A percentile compares a stretch with the other conserved stretches of the same genome.
Conservation (phyloP, 2,113 vertebrate species). For the Eubucco bourcierii region DNA sequence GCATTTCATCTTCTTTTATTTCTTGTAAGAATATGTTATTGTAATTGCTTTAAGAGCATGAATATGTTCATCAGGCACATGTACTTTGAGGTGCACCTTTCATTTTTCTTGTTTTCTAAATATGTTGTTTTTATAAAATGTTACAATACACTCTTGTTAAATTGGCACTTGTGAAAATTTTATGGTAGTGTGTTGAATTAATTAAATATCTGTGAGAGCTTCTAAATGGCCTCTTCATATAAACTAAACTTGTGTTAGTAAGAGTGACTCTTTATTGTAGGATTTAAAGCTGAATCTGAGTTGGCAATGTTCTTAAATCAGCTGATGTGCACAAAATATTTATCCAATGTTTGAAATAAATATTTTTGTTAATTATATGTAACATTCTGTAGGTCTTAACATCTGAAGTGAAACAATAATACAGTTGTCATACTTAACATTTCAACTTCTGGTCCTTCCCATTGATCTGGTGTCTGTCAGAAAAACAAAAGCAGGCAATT, state of each 20-base stretch:
- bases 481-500: background rate
- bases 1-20: slow-evolving; percentile 42
- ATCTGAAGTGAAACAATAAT: background rate
- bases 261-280: background rate
- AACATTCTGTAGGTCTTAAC: background rate
- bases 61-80: background rate
- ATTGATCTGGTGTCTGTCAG: background rate
- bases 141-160: background rate
- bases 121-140: background rate
- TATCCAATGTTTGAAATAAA: slow-evolving; percentile 11
- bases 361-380: background rate
- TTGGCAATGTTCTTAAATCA: background rate
- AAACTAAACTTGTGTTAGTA: background rate
- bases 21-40: slow-evolving; percentile 14
- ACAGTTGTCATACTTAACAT: background rate
- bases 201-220: background rate
- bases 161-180: background rate
- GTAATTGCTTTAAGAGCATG: slow-evolving; percentile 17
- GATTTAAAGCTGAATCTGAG: background rate
- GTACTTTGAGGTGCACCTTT: background rate
- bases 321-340: background rate
- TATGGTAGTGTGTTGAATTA: background rate
- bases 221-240: background rate
- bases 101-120: slow-evolving; percentile 27
- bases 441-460: background rate